Evolutionary conservation across 2,888 invertebrate genomes (phyloP), one percentile per base, ranked within the genome.

Genomic region (Punctoribates punctum): DNA sequence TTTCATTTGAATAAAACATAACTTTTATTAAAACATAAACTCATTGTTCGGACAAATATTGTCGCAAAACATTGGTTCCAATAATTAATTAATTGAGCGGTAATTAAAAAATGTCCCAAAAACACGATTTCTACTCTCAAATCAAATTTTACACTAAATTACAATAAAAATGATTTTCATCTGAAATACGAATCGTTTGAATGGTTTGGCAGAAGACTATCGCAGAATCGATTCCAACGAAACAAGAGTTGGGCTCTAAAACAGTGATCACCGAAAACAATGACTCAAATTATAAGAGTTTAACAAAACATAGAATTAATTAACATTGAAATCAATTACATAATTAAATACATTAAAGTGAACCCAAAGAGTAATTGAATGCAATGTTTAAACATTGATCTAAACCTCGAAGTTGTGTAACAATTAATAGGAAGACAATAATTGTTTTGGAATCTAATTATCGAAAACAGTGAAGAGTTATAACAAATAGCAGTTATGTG

Each of bases 1-100:
- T 65, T 65, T 65, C n/a, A 34, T 65, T 65, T 65, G 38, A 65
- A 65, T 27, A n/a, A 9, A n/a, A 17, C 20, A 20, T 20, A 54
- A 60, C 27, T 65, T 65, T 65, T 65, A 65, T 65, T 65, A 38
- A 65, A 65, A 29, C 34, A 65, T 13, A 65, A 65, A 65, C 9
- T 65, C 20, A 65, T 65, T 65, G 34, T 65, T 29, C n/a, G n/a
- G 65, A 65, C 65, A 65, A 57, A 17, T 2, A 60, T n/a, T 65
- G 65, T 62, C 29, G 6, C 23, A 62, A 65, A 65, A n/a, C 23
- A 27, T 65, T 29, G 13, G 25, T 65, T 65, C 5, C 20, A 57
- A 20, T 57, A 29, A 5, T 34, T 34, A 42, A 13, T 42, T 42
- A 42, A 38, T 65, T 65, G 65, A 65, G 65, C 65, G 65, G 25